phyloP scores from a whole-genome alignment of 2,888 invertebrate genomes.

The Ophion ellenae region DNA sequence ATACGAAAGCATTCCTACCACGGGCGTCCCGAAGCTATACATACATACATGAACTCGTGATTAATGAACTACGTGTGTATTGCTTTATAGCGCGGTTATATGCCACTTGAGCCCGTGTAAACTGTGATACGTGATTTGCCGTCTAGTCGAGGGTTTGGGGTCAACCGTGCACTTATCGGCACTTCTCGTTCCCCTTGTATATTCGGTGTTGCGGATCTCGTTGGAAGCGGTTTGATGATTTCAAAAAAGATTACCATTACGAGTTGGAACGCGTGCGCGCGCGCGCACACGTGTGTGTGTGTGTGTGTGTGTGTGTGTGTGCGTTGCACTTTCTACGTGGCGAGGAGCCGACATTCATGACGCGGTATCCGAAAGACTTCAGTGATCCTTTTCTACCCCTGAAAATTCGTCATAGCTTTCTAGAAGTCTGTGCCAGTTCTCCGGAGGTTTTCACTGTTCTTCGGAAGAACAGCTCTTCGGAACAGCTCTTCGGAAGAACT shows the following conservation, averaged over 20 bases:
- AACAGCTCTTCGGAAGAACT: too few species aligned
- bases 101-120: conserved; percentile 57
- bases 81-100: conserved; percentile 68
- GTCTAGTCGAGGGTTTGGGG: conserved; percentile 6
- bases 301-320: too few species aligned
- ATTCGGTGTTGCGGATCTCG: not conserved
- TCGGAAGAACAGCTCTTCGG: too few species aligned
- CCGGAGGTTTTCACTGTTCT: too few species aligned
- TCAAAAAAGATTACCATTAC: not conserved
- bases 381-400: too few species aligned
- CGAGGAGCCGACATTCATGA: too few species aligned
- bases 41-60: conserved; percentile 74
- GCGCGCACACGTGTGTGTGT: too few species aligned
- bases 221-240: not conserved
- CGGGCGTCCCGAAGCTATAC: conserved; percentile 73
- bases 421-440: too few species aligned
- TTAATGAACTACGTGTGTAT: conserved; percentile 81
- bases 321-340: too few species aligned
- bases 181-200: not conserved
- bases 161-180: conserved; percentile 26
- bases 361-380: too few species aligned
- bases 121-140: conserved; percentile 52
- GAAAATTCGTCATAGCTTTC: too few species aligned
- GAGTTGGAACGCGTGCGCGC: too few species aligned
- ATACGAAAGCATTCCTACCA: conserved; percentile 82